Conservation (phyloP, 2,797 vertebrate species). For the Pangasius macronema region DNA sequence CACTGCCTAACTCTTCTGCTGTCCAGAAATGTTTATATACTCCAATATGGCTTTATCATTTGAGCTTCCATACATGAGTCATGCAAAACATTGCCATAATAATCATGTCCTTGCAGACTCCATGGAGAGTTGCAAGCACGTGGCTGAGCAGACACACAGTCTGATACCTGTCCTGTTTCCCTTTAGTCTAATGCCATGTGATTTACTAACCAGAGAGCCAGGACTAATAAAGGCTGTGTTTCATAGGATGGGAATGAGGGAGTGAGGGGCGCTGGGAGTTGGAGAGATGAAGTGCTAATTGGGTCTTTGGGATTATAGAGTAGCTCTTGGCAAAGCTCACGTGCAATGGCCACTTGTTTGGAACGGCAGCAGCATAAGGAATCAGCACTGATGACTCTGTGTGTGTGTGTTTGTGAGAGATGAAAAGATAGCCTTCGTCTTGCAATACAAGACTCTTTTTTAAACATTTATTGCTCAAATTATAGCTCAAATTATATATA, state of each 20-base stretch:
- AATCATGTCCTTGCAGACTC: constrained; percentile 18
- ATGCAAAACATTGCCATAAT: constrained; percentile 9
- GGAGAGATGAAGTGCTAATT: constrained; percentile 42
- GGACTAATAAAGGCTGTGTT: constrained; percentile 41
- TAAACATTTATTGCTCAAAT: not conserved
- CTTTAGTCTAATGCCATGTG: constrained; percentile 33
- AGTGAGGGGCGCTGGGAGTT: constrained; percentile 31
- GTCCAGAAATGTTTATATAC: not conserved
- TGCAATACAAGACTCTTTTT: not conserved
- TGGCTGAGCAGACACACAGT: constrained; percentile 3
- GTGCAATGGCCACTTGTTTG: constrained; percentile 21
- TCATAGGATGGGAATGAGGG: constrained; percentile 28
- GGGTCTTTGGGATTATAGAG: constrained; percentile 26
- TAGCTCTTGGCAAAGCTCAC: constrained; percentile 28
- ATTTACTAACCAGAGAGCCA: constrained; percentile 31
- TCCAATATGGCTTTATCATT: not conserved
- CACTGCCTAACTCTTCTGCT: no score
- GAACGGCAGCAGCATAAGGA: not conserved
- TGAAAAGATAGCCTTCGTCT: not conserved
- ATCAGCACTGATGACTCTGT: not conserved
- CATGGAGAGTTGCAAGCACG: not conserved
- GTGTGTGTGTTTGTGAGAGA: not conserved
- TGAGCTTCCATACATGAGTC: not conserved
- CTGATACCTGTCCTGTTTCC: constrained; percentile 25
- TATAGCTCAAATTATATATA: no score